Base-by-base conservation (phyloP, 2,113 vertebrate genomes). In the Apteryx mantelli region DNA sequence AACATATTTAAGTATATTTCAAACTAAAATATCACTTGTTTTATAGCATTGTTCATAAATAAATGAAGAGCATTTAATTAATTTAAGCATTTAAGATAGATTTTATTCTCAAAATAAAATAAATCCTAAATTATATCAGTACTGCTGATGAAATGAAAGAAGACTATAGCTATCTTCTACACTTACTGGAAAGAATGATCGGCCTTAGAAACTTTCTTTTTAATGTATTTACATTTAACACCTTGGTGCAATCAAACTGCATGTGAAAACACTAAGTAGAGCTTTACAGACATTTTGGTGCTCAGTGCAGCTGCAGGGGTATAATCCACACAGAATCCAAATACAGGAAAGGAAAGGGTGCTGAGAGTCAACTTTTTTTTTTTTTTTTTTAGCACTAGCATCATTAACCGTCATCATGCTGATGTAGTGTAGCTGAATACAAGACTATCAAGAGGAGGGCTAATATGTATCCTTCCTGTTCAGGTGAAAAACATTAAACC, bases 1-100 rank as follows among this genome's bases (percentile, higher is more conserved):
- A 94, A 65, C 40, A 71, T 85, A 48, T 79, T 90, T 66, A 91
- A 84, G 74, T 88, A 68, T 55, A 75, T 88, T 89, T 80, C 87
- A 90, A 40, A 22, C 40, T 79, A 89, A 96, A 77, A 74, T 63
- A 53, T 69, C 50, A 46, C 25, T 91, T 89, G 46, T 50, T 93
- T 87, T 74, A 63, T 73, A 61, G 71, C 20, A 63, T 14, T 32
- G 25, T 26, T 86, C 22, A 79, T 69, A 82, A 87, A 92, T 56
- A 89, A 85, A 73, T 36, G 2, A 84, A 42, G 42, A 44, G 13
- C 42, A 44, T 68, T 58, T 19, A 18, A 32, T 58, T 30, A 58
- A 58, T 58, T 16, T 32, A 34, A 60, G 14, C 36, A 91, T 92
- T 93, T 26, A 82, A 63, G 77, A 42, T 7, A 21, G 64, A n/a